phyloP scores from a whole-genome alignment of 2,888 invertebrate species.

The Pogonocherus hispidulus region DNA sequence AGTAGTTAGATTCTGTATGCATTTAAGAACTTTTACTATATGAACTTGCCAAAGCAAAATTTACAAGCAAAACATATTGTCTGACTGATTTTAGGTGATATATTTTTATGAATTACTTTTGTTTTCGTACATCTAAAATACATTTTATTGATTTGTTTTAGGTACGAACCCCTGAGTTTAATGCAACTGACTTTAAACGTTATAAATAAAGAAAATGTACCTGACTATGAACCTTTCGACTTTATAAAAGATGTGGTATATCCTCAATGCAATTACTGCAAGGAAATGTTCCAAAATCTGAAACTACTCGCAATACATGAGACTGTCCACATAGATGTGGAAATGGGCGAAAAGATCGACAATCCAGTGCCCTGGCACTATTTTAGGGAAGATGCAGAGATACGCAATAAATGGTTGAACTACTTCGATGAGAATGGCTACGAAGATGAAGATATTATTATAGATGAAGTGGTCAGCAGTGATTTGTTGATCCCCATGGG shows the following conservation, averaged over 20 bases:
- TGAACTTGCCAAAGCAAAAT: too few species aligned
- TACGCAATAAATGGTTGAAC: conserved; percentile 65
- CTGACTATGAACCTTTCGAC: conserved; percentile 56
- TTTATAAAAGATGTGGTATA: conserved; percentile 50
- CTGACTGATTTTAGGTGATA: too few species aligned
- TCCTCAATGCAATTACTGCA: conserved; percentile 63
- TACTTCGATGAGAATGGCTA: conserved; percentile 55
- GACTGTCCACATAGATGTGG: conserved; percentile 62
- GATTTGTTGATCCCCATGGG: conserved; percentile 54
- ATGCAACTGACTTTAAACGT: conserved; percentile 59
- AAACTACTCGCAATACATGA: conserved; percentile 64
- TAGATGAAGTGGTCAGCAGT: conserved; percentile 35
- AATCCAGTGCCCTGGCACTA: conserved; percentile 59
- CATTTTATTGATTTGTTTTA: conserved; percentile 15
- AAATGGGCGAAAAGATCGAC: conserved; percentile 63
- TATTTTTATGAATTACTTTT: too few species aligned
- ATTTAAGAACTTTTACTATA: too few species aligned
- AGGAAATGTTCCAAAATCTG: conserved; percentile 58
- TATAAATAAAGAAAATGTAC: conserved; percentile 62
- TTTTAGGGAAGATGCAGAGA: conserved; percentile 54
- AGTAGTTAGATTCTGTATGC: too few species aligned
- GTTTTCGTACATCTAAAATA: background rate
- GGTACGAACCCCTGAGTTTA: conserved; percentile 62
- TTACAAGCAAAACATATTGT: too few species aligned
- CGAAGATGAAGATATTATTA: conserved; percentile 51